These are phyloP conservation scores for Serilophus lunatus DNA, from an alignment of 2,113 vertebrate species.

Conservation along the genomic window DNA sequence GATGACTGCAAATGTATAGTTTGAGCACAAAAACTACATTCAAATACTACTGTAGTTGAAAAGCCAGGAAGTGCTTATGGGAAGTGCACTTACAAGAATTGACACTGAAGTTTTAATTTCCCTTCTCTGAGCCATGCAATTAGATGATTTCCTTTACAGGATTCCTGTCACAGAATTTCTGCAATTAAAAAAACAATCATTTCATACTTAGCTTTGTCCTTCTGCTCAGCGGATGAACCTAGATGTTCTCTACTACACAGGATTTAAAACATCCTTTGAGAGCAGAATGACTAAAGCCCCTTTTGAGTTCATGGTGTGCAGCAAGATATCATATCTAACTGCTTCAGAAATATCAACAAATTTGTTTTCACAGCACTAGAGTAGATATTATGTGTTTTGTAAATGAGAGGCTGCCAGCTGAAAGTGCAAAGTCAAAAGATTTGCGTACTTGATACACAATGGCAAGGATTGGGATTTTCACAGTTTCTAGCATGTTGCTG, in stretches of 20 bases:
- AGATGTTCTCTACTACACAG: background rate
- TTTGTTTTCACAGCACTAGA: background rate
- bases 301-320: background rate
- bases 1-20: background rate
- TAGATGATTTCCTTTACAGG: background rate
- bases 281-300: background rate
- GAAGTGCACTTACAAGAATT: background rate
- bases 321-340: background rate
- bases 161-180: background rate
- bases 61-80: background rate
- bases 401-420: background rate
- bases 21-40: background rate
- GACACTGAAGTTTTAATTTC: background rate
- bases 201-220: background rate
- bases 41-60: background rate
- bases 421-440: background rate
- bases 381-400: background rate
- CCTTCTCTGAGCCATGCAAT: background rate
- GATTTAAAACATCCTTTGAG: background rate
- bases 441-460: background rate
- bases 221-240: background rate
- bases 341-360: background rate
- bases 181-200: background rate
- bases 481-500: background rate
- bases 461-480: background rate